Evolutionary conservation across 2,113 vertebrate genomes (phyloP).

Genomic region (Artemisiospiza belli): DNA sequence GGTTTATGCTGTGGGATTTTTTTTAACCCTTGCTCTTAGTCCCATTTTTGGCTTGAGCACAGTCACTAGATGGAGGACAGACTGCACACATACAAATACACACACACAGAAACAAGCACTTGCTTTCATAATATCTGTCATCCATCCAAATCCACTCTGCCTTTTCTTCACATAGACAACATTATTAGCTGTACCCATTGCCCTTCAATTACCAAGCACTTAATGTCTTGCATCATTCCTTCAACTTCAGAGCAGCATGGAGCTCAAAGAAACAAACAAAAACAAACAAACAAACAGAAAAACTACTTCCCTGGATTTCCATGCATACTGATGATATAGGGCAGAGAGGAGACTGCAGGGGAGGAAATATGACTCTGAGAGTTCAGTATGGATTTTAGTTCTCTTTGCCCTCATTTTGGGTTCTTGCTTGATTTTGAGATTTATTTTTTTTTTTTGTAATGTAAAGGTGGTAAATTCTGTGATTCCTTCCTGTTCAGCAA

Average conservation of each 20-base stretch:
- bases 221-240: not conserved
- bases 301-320: not conserved
- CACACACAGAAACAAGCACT: not conserved
- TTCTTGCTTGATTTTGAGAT: not conserved
- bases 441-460: not conserved
- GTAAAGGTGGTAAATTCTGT: not conserved
- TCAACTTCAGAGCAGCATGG: not conserved
- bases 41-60: not conserved
- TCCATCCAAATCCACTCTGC: not conserved
- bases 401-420: not conserved
- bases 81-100: not conserved
- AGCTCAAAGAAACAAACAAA: not conserved
- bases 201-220: not conserved
- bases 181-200: not conserved
- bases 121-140: not conserved
- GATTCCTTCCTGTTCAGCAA: not conserved
- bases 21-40: not conserved
- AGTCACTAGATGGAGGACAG: not conserved
- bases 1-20: not conserved
- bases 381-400: not conserved
- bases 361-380: not conserved
- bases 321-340: not conserved
- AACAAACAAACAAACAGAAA: not conserved
- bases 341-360: not conserved
- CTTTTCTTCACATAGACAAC: not conserved